phyloP scores from a whole-genome alignment of 1,140 invertebrate species.

The Cydia pomonella region DNA sequence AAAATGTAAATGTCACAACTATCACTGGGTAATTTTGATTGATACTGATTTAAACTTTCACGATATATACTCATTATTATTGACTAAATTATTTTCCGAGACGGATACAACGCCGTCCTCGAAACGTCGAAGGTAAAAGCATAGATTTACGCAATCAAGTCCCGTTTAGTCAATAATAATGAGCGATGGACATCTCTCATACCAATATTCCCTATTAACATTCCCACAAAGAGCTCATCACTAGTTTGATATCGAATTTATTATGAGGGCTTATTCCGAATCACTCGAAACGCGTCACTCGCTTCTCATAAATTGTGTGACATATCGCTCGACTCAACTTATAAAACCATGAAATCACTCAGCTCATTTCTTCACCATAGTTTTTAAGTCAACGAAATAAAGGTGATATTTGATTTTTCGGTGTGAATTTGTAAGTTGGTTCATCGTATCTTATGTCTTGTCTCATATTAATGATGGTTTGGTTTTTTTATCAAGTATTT shows the following conservation, averaged over 20 bases:
- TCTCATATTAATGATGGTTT: slow-evolving; percentile 66
- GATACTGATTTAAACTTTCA: no score
- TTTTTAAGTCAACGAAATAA: slow-evolving; percentile 20
- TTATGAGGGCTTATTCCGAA: slow-evolving; percentile 57
- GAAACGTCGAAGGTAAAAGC: no score
- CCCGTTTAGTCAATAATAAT: no score
- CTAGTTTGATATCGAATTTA: slow-evolving; percentile 56
- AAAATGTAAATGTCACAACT: no score
- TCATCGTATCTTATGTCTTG: slow-evolving; percentile 57
- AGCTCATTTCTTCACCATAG: neutral
- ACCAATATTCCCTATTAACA: neutral
- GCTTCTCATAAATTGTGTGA: slow-evolving; percentile 67
- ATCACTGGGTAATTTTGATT: no score
- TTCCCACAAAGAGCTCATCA: neutral
- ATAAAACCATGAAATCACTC: neutral
- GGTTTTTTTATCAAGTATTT: slow-evolving; percentile 59
- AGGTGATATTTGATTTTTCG: slow-evolving; percentile 39
- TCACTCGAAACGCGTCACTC: slow-evolving; percentile 64
- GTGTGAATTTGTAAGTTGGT: slow-evolving; percentile 37
- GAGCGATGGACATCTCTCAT: no score
- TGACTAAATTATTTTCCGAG: no score
- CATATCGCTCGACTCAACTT: slow-evolving; percentile 57
- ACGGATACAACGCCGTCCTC: no score
- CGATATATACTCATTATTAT: no score
- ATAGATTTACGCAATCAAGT: no score